Evolutionary conservation across 1,140 invertebrate species (phyloP).

Genomic region (Rhynchophorus ferrugineus): DNA sequence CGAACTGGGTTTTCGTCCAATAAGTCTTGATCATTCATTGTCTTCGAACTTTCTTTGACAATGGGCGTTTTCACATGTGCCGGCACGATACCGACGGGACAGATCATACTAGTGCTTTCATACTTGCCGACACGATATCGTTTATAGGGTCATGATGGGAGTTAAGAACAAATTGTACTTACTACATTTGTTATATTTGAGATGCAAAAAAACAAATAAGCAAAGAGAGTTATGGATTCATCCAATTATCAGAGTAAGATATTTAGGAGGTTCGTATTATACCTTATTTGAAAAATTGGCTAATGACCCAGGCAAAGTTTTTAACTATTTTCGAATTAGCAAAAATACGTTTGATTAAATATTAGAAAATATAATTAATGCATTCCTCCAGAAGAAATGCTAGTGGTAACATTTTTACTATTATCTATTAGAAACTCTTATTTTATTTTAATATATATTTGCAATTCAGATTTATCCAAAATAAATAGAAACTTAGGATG

Average conservation of each 20-base stretch:
- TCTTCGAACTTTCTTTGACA: too few species aligned
- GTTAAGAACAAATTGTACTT: too few species aligned
- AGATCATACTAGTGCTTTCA: neutral
- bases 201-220: neutral
- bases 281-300: slow-evolving; percentile 5
- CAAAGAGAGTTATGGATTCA: neutral
- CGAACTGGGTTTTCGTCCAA: too few species aligned
- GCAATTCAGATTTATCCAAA: slow-evolving; percentile 1
- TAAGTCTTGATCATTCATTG: too few species aligned
- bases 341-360: neutral
- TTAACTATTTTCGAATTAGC: neutral
- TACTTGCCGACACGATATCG: too few species aligned
- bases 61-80: neutral
- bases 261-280: slow-evolving; percentile 3
- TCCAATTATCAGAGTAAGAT: neutral
- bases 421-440: too few species aligned
- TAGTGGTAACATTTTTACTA: neutral
- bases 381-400: slow-evolving; percentile 10
- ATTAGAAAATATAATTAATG: neutral
- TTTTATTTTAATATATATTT: slow-evolving; percentile 4
- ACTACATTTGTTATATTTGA: too few species aligned
- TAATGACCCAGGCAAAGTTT: slow-evolving; percentile 8
- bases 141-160: too few species aligned
- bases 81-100: neutral
- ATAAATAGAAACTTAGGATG: neutral